Base-by-base conservation (phyloP, 2,888 invertebrate species). In the Diaperis boleti region DNA sequence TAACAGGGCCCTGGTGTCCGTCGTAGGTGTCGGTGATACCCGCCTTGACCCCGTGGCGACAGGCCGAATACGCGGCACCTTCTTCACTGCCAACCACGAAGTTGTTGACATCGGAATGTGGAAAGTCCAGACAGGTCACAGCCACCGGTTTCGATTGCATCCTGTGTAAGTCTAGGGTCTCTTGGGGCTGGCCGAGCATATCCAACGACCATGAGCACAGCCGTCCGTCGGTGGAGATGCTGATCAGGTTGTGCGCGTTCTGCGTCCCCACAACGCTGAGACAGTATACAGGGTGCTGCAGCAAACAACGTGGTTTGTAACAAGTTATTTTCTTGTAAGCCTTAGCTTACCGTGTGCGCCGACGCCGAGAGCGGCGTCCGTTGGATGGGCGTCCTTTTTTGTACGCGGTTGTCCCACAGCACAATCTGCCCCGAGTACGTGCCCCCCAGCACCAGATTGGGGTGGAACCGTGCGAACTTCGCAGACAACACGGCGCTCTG, bases 381-480 rank as follows among this genome's bases (percentile, higher is more conserved):
- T 80, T 99, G 98, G 66, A 98, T 93, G 1, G 99, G 99, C 1
- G 98, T 98, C 66, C 97, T 88, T 78, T 98, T 98, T 81, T 96
- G 95, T 6, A 95, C 95, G 74, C 99, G 88, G 82, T 98, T 99
- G 83, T 99, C 99, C 99, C 99, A 99, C 57, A 99, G 83, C 20
- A 99, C 98, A 70, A 99, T 96, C 83, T 99, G 98, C 0, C 99
- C 99, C 0, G 97, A 97, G 84, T 98, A 99, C 2, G 98, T 98
- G 55, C 98, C 98, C 61, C 98, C 99, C 66, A 99, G 86, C 70
- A 99, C 94, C 67, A 99, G 83, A 82, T 98, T 98, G 0, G 98
- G 98, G 84, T 99, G 98, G 85, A 99, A 99, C 82, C 92, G 90
- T 5, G 95, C 95, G 82, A 96, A 97, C 1, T 93, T 92, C 52